A percentile compares a stretch with the other conserved stretches of the same genome.
Evolutionary conservation across 1,140 invertebrate genomes (phyloP).

Genomic region (Drosophila bifasciata): DNA sequence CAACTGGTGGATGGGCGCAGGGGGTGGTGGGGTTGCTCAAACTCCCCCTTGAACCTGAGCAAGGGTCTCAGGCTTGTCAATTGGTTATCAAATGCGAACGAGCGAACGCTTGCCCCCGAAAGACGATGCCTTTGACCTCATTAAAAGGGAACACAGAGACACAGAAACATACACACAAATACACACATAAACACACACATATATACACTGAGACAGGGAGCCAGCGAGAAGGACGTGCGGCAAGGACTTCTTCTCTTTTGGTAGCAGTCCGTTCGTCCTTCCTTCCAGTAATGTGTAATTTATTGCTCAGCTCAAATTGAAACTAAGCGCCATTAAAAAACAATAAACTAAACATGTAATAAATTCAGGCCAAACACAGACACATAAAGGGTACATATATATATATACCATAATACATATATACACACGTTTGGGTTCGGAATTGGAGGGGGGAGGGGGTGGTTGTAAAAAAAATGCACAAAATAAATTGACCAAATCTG

Average conservation of each 20-base stretch:
- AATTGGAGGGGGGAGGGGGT: too few relatives aligned
- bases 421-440: not conserved
- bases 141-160: constrained; percentile 27
- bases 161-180: not conserved
- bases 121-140: constrained; percentile 51
- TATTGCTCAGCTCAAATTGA: constrained; percentile 77
- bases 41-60: too few relatives aligned
- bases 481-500: constrained; percentile 82
- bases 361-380: constrained; percentile 59
- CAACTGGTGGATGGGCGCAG: too few relatives aligned
- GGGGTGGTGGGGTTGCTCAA: too few relatives aligned
- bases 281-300: constrained; percentile 78
- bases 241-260: constrained; percentile 14
- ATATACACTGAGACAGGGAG: not conserved
- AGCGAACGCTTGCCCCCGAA: constrained; percentile 4
- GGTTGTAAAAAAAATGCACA: constrained; percentile 57
- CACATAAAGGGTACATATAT: constrained; percentile 7
- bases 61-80: too few relatives aligned
- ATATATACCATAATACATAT: not conserved
- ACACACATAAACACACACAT: not conserved
- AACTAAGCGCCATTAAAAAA: constrained; percentile 80
- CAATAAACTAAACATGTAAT: constrained; percentile 81
- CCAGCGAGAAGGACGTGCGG: constrained; percentile 15
- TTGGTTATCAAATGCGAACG: constrained; percentile 27
- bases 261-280: too few relatives aligned